Evolutionary conservation across 2,888 invertebrate species (phyloP), one percentile per base, ranked within the genome.

Genomic region (Nudaria mundana): DNA sequence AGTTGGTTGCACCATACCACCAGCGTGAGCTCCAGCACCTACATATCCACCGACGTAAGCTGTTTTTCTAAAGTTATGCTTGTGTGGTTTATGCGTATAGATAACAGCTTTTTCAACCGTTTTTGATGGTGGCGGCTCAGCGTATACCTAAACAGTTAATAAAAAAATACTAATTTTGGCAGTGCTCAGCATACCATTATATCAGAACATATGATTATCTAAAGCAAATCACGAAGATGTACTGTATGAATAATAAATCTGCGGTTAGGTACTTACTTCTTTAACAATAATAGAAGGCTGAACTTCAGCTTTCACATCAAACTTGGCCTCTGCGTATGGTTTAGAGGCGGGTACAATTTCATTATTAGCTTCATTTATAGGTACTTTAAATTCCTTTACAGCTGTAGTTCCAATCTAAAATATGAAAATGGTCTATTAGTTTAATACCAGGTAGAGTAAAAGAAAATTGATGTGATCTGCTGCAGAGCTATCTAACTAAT

Each of bases 231-330:
- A n/a, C n/a, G n/a, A n/a, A n/a, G n/a, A n/a, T n/a, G n/a, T n/a
- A n/a, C n/a, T n/a, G n/a, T n/a, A n/a, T n/a, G n/a, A n/a, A n/a
- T n/a, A n/a, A n/a, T n/a, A n/a, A n/a, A n/a, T n/a, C n/a, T n/a
- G n/a, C n/a, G n/a, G n/a, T n/a, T n/a, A n/a, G n/a, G n/a, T 75
- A 85, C 85, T 85, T 76, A 87, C 85, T 76, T 87, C 83, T 71
- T 83, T 78, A 1, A 76, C 68, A 38, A 76, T 31, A 13, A 63
- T 67, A 16, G 71, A 44, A 11, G 72, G 71, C 48, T 64, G 72
- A 30, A 39, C 60, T 55, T 68, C 58, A 34, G 69, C 51, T 24
- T 68, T 51, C 7, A 70, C 44, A 37, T 64, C 60, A 14, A 70
- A 44, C 22, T 65, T 58, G 20, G 56, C 39, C 34, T 39, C 54